Evolutionary conservation across 2,888 invertebrate genomes (phyloP), one percentile per base, ranked within the genome.

Genomic region (Parapristionchus giblindavisi): DNA sequence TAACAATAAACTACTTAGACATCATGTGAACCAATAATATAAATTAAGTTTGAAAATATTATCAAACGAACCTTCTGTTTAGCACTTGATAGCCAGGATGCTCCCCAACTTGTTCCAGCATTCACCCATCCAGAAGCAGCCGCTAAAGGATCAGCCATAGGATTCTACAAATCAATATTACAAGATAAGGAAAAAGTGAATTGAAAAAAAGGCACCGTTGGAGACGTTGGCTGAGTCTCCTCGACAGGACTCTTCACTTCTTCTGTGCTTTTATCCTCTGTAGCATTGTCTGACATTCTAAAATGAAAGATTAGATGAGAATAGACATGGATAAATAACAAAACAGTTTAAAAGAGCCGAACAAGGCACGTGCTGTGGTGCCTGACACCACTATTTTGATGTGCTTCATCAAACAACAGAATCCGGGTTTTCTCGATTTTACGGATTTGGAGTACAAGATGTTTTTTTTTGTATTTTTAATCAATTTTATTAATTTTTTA

Each of bases 71-170:
- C 85, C 79, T 85, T 85, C 61, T 85, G 80, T 61, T 82, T 84
- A n/a, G 85, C 85, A 17, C 81, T 76, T 38, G 76, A 79, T 52
- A 85, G 78, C 77, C 83, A 84, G 0, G 84, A 84, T n/a, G 82
- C 74, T 58, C 81, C 83, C 84, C 83, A 84, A 11, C 78, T 71
- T 1, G 80, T 76, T 0, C 79, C 80, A 24, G 77, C 75, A 14
- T 76, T 73, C 51, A 83, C 73, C 83, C 83, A 83, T 5, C 75
- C 76, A 5, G 75, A 73, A 1, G 78, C 79, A 14, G 75, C 51
- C 11, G 74, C 58, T 3, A 72, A 51, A 1, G 72, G 60, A 40
- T 72, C 72, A 14, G 72, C 43, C 43, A 72, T 21, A 21, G 70
- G 38, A 3, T 36, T 34, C 66, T 66, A 34, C 0, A 32, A 54